Evolutionary conservation across 2,113 vertebrate genomes (phyloP), one percentile per base, ranked within the genome.

Genomic region (Pollimyrus isidori): DNA sequence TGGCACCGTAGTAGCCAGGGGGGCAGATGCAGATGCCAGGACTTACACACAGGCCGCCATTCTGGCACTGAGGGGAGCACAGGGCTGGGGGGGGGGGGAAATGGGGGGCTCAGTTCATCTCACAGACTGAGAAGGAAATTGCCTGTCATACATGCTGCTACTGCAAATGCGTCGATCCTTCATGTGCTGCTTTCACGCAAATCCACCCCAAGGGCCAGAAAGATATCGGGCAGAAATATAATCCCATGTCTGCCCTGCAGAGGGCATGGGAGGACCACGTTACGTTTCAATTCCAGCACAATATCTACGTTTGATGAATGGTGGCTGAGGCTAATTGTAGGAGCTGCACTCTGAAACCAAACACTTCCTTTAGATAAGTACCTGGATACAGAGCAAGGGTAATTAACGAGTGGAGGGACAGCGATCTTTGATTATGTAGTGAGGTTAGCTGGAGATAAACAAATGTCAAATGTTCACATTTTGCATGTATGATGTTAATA

Each of bases 1-100:
- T 97, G 94, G 95, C 93, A 87, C 97, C 97, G 0, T 96, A 96
- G 94, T 97, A 98, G 0, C 97, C 97, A 0, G 96, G 96, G 17
- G 97, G 97, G 88, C 97, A 98, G 92, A 97, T 96, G 93, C 97
- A 98, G 91, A 97, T 94, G 5, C 97, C 97, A 0, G 97, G 97
- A 35, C 96, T 97, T 62, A 97, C 95, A 89, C 97, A 98, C 89
- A 98, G 94, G 3, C 97, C 97, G 0, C 97, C 97, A 0, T 98
- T 97, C 94, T 97, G 95, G 91, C 97, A 98, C 88, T n/a, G n/a
- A n/a, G n/a, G n/a, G n/a, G n/a, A n/a, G n/a, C n/a, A n/a, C n/a
- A n/a, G n/a, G n/a, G n/a, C n/a, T n/a, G n/a, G n/a, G n/a, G n/a
- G n/a, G n/a, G n/a, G n/a, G n/a, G n/a, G n/a, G n/a, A n/a, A n/a